phyloP scores from a whole-genome alignment of 2,797 vertebrate genomes.

The Peromyscus eremicus region DNA sequence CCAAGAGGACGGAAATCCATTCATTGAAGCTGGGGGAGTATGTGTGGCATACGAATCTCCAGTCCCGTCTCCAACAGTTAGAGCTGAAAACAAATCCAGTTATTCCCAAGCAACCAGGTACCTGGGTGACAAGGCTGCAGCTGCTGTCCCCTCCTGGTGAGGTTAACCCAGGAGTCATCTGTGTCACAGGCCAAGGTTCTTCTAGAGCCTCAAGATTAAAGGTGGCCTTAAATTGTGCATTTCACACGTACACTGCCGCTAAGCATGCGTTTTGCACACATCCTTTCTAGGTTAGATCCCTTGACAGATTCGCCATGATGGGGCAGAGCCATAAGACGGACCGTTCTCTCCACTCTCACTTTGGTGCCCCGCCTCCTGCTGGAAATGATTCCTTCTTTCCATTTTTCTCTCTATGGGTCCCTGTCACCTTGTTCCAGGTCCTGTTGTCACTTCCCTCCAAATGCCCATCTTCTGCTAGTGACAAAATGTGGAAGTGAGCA shows the following conservation, averaged over 20 bases:
- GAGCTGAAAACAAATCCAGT: neutral
- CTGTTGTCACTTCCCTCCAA: neutral
- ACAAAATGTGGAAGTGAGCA: neutral
- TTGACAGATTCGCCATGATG: neutral
- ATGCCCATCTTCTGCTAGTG: neutral
- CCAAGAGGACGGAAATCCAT: conserved; percentile 3
- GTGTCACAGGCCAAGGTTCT: neutral
- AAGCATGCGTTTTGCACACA: neutral
- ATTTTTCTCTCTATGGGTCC: neutral
- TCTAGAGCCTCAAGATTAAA: neutral
- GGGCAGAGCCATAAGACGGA: neutral
- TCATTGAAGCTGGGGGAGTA: neutral
- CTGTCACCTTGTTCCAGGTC: neutral
- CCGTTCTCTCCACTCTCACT: neutral
- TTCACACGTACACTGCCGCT: neutral
- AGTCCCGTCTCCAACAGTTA: neutral
- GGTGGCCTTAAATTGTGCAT: neutral
- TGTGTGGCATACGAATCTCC: neutral
- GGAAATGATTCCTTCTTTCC: neutral
- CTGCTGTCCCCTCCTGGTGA: neutral
- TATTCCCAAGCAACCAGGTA: neutral
- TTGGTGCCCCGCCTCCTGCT: neutral
- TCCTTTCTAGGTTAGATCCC: neutral
- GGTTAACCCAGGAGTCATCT: neutral
- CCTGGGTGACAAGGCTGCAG: neutral